Evolutionary conservation across 1,140 invertebrate species (phyloP).

Genomic region (Probaryconus sp.): DNA sequence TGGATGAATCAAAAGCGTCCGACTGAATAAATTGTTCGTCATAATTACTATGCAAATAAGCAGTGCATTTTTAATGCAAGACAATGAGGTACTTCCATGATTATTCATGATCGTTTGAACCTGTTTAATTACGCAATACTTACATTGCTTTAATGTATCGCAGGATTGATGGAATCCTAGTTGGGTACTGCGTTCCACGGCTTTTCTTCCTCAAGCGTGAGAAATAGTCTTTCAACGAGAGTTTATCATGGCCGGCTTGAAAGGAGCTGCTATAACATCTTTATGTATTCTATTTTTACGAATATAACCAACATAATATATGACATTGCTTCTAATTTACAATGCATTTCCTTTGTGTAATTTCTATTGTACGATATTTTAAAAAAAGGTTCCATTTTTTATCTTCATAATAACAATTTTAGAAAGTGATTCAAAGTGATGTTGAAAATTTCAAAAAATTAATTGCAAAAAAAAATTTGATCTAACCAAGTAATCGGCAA

Average conservation of each 20-base stretch:
- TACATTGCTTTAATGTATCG: constrained; percentile 44
- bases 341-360: no score
- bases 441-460: no score
- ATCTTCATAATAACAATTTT: no score
- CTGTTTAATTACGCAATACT: constrained; percentile 54
- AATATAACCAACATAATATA: no score
- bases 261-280: constrained; percentile 8
- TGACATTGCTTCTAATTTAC: no score
- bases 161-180: constrained; percentile 43
- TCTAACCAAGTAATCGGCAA: no score
- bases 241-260: neutral
- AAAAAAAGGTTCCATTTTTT: no score
- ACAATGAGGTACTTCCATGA: constrained; percentile 44
- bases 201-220: constrained; percentile 39
- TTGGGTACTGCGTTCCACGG: constrained; percentile 25
- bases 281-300: no score
- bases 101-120: constrained; percentile 55
- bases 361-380: no score
- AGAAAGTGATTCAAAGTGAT: no score
- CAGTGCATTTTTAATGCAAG: constrained; percentile 38
- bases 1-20: constrained; percentile 9
- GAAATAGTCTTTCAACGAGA: constrained; percentile 26
- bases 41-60: constrained; percentile 48
- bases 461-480: no score
- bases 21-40: constrained; percentile 19